Evolutionary conservation across 2,113 vertebrate species (phyloP), one percentile per base, ranked within the genome.

Genomic region (Ophthalmolycus amberensis): DNA sequence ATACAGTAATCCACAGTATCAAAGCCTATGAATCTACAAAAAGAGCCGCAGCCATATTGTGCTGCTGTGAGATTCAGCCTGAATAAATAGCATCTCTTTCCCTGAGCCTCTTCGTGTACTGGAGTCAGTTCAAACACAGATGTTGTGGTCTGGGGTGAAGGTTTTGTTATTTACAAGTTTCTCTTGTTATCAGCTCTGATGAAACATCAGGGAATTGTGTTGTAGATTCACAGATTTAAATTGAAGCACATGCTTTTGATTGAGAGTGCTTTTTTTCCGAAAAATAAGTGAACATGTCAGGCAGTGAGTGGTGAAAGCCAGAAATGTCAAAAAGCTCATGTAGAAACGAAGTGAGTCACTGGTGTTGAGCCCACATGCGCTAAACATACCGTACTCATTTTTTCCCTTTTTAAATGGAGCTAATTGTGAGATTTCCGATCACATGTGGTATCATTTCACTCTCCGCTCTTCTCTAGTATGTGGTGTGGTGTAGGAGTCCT

Each of bases 1-100:
- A 75, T 58, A 63, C 16, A 37, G 42, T 82, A 83, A 86, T 81
- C 48, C 42, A 44, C 67, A 27, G 25, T 48, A 42, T 80, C 63
- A 72, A 83, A 75, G 66, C 67, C 27, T 3, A n/a, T 70, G 54
- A 70, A 77, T 70, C 58, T 20, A 48, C 70, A 59, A 34, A 64
- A 63, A 16, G 25, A 52, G n/a, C 32, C 0, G 1, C 56, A 37
- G 70, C 27, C 50, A 16, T 32, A 65, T 76, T 62, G 38, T 50
- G 68, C 44, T 42, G 12, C 66, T 62, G 58, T 64, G 18, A 58
- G 42, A 67, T 11, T 60, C 11, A 72, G 38, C 14, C 9, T 37
- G 42, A 62, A 78, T 74, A 42, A 71, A 48, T 34, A 37, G 15
- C 3, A 0, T 42, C 20, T 12, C 29, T n/a, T 20, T 68, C 25